Evolutionary conservation across 2,888 invertebrate species (phyloP).

Genomic region (Papilio elwesi): DNA sequence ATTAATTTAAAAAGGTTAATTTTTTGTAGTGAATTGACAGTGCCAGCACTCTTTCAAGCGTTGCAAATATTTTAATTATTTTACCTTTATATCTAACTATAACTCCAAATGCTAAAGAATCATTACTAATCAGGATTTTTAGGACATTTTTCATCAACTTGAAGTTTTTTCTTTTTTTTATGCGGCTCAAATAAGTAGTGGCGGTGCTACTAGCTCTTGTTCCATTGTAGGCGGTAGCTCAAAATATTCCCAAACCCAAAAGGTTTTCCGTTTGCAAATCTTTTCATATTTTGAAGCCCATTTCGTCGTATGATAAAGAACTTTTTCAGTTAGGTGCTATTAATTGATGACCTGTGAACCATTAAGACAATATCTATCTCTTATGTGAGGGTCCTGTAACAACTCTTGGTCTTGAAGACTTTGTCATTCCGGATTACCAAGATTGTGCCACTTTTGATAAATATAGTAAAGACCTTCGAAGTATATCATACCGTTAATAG

Average conservation of each 20-base stretch:
- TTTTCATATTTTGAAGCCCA: constrained; percentile 68
- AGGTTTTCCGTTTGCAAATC: constrained; percentile 72
- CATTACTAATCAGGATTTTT: constrained; percentile 74
- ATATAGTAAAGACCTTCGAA: constrained; percentile 75
- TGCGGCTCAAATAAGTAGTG: constrained; percentile 70
- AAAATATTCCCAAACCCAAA: constrained; percentile 75
- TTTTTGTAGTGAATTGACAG: constrained; percentile 78
- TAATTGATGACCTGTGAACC: constrained; percentile 76
- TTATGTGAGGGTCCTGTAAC: not conserved
- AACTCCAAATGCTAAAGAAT: constrained; percentile 67
- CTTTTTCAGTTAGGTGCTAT: constrained; percentile 55
- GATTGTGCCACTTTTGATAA: constrained; percentile 74
- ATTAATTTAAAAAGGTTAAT: too few relatives aligned
- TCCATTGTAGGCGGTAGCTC: constrained; percentile 75
- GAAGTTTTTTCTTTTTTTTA: constrained; percentile 59
- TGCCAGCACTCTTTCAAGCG: constrained; percentile 74
- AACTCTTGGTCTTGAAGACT: constrained; percentile 21
- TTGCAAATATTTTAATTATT: constrained; percentile 51
- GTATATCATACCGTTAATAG: constrained; percentile 82
- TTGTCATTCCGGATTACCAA: constrained; percentile 75
- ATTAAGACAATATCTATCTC: constrained; percentile 42
- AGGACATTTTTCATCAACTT: constrained; percentile 73
- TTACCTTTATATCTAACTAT: constrained; percentile 56
- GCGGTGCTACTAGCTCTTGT: constrained; percentile 75
- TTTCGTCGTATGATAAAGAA: constrained; percentile 51